A percentile compares a stretch with the other conserved stretches of the same genome.
phyloP scores from a whole-genome alignment of 2,113 vertebrate species.

The Brienomyrus brachyistius region DNA sequence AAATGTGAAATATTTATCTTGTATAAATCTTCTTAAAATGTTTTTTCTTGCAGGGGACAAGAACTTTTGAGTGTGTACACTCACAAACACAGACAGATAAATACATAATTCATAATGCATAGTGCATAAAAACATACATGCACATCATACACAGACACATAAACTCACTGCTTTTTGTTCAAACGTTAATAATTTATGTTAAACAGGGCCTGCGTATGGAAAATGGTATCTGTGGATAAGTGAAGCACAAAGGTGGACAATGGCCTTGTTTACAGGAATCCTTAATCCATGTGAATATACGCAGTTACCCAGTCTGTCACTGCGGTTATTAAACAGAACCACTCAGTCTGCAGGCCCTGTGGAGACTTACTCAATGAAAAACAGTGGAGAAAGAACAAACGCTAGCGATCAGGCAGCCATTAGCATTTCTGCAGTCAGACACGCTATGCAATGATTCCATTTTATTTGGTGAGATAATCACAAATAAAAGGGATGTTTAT shows the following conservation, averaged over 20 bases:
- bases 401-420: no score
- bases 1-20: not conserved
- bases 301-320: not conserved
- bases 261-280: not conserved
- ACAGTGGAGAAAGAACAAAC: not conserved
- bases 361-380: not conserved
- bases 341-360: not conserved
- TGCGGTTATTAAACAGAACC: not conserved
- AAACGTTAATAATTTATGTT: not conserved
- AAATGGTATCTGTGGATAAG: not conserved
- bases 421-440: not conserved
- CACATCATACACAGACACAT: not conserved
- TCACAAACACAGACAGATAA: not conserved
- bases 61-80: not conserved
- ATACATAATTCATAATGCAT: not conserved
- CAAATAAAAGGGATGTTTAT: not conserved
- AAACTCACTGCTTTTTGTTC: not conserved
- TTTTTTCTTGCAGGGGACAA: not conserved
- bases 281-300: not conserved
- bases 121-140: not conserved
- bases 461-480: not conserved
- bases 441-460: not conserved
- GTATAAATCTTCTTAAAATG: not conserved
- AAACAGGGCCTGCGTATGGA: not conserved
- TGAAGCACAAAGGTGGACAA: not conserved